These are phyloP conservation scores for Pegea sp. DNA, from an alignment of 23 tunicate genomes.

Conservation along the genomic window DNA sequence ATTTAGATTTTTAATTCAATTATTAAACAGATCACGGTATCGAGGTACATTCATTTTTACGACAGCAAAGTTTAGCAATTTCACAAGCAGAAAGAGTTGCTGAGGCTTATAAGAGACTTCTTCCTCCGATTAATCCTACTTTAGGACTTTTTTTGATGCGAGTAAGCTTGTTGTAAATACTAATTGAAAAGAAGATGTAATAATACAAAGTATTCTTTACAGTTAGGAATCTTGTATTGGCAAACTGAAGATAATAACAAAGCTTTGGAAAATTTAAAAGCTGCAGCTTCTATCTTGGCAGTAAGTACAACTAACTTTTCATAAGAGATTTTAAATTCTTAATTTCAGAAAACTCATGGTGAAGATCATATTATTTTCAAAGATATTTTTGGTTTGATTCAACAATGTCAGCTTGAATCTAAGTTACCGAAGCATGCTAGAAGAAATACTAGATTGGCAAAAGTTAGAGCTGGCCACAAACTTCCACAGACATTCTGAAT, in stretches of 20 bases:
- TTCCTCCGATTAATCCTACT: slow-evolving; percentile 52
- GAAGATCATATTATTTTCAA: slow-evolving; percentile 53
- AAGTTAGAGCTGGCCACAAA: slow-evolving; percentile 46
- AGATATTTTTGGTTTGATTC: slow-evolving; percentile 61
- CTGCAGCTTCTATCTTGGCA: slow-evolving; percentile 69
- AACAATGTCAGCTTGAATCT: slow-evolving; percentile 71
- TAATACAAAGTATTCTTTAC: background rate
- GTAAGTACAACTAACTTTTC: slow-evolving; percentile 9
- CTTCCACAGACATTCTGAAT: no score
- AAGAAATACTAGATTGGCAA: slow-evolving; percentile 34
- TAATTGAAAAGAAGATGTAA: background rate
- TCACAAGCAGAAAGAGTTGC: slow-evolving; percentile 65
- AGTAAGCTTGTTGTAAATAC: slow-evolving; percentile 12
- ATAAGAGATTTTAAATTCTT: background rate
- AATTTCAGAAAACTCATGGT: slow-evolving; percentile 68
- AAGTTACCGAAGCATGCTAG: slow-evolving; percentile 52
- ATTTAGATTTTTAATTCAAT: background rate
- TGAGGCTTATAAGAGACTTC: slow-evolving; percentile 54
- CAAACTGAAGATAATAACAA: slow-evolving; percentile 48
- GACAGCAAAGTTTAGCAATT: slow-evolving; percentile 39
- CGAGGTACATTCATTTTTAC: slow-evolving; percentile 51
- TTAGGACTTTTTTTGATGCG: slow-evolving; percentile 83
- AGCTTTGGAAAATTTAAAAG: slow-evolving; percentile 40
- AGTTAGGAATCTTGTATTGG: slow-evolving; percentile 92
- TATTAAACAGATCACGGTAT: slow-evolving; percentile 57